Base-by-base conservation (phyloP, 2,797 vertebrate genomes). In the Platyrinchus mystaceus region DNA sequence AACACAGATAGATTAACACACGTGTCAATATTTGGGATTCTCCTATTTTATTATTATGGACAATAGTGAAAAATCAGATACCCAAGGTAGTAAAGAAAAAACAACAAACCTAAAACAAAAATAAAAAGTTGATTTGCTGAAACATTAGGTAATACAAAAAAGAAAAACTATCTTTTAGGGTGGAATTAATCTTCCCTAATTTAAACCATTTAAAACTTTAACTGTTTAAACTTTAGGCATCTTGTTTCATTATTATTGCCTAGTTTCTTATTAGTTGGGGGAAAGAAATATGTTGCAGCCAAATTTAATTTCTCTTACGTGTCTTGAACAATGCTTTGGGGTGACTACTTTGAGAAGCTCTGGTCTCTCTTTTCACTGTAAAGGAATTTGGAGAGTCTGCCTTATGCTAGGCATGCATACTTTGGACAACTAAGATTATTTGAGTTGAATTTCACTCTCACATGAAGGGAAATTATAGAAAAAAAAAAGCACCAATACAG, bases 381-480 rank as follows among this genome's bases (percentile, higher is more conserved):
- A 50, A 13, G 20, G 28, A 63, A 71, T 41, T 27, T 73, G 6
- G 15, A 52, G 37, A 28, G 7, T 32, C 41, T 76, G 20, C 6
- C 30, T 60, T 60, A 17, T 28, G 19, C n/a, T 12, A 43, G n/a
- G 20, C 28, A 52, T 6, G 14, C 5, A 17, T 47, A 36, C 46
- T 73, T 73, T 60, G 5, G 37, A 34, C 12, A 56, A 39, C 21
- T 44, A 68, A 22, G 7, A 37, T n/a, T 15, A 37, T 7, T 9
- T 56, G 28, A 89, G 20, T 20, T 36, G 0, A 75, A 39, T 63
- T 78, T 63, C 22, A n/a, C 14, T 66, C 10, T 80, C 18, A 74
- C 11, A 12, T 27, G 6, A 14, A 8, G 14, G 6, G 15, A 84
- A 78, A 71, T 2, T 17, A 14, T 6, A 8, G 5, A 0, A 20